phyloP scores from a whole-genome alignment of 2,888 invertebrate species.

The Drosophila mayaguana region DNA sequence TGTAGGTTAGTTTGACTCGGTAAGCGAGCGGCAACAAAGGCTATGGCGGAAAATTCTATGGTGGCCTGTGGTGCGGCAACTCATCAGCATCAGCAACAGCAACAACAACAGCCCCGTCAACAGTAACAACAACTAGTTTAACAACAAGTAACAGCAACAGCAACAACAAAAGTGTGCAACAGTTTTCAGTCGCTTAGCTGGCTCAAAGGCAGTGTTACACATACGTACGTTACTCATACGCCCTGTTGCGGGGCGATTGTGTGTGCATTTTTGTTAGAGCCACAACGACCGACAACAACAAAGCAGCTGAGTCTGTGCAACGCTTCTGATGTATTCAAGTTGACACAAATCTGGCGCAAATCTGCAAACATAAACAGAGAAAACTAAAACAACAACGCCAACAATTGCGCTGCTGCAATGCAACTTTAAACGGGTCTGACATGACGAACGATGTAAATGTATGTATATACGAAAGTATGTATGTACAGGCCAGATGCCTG shows the following conservation, averaged over 20 bases:
- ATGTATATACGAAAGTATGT: constrained; percentile 15
- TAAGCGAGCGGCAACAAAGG: constrained; percentile 58
- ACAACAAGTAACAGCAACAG: constrained; percentile 19
- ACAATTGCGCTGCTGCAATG: constrained; percentile 43
- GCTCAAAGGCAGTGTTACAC: constrained; percentile 41
- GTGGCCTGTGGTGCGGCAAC: constrained; percentile 18
- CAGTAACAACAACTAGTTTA: constrained; percentile 1
- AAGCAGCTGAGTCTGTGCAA: constrained; percentile 70
- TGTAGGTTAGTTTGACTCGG: constrained; percentile 64
- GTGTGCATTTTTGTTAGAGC: constrained; percentile 65
- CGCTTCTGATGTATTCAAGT: constrained; percentile 79
- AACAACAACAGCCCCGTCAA: constrained; percentile 28
- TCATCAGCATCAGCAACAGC: constrained; percentile 24
- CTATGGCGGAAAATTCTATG: constrained; percentile 34
- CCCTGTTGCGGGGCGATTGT: constrained; percentile 63
- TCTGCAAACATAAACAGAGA: constrained; percentile 58
- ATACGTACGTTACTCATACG: constrained; percentile 57
- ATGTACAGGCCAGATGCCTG: neutral
- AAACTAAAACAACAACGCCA: constrained; percentile 6
- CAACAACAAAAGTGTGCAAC: constrained; percentile 59
- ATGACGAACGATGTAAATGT: constrained; percentile 48
- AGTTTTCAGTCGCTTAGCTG: constrained; percentile 56
- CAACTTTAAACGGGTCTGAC: constrained; percentile 71
- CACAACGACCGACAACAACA: constrained; percentile 46
- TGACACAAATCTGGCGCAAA: constrained; percentile 80